phyloP scores from a whole-genome alignment of 2,888 invertebrate genomes.

The Hydriomena furcata region DNA sequence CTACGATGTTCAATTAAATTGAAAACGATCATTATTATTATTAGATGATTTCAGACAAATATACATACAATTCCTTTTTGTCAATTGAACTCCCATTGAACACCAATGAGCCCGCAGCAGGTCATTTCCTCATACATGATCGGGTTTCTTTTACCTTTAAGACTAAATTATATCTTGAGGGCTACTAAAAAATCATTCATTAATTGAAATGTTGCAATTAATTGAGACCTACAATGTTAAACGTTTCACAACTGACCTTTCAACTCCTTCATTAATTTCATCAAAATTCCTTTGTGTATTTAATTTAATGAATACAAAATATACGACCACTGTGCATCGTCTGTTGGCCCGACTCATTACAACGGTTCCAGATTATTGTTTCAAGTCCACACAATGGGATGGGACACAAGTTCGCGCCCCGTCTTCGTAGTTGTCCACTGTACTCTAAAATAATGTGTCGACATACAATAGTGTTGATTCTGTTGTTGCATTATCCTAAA shows the following conservation, averaged over 20 bases:
- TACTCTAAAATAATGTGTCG: slow-evolving; percentile 33
- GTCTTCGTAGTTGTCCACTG: slow-evolving; percentile 55
- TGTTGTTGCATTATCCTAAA: background rate
- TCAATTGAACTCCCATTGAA: too few relatives aligned
- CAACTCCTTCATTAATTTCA: slow-evolving; percentile 13
- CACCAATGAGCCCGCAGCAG: too few relatives aligned
- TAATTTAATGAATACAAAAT: slow-evolving; percentile 23
- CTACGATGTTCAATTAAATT: too few relatives aligned
- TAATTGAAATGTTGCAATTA: background rate
- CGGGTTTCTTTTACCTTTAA: too few relatives aligned
- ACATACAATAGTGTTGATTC: background rate
- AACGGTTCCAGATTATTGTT: slow-evolving; percentile 76
- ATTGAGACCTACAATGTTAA: background rate
- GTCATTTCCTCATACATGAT: too few relatives aligned
- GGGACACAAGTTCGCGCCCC: slow-evolving; percentile 72
- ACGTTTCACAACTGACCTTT: slow-evolving; percentile 12
- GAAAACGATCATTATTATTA: too few relatives aligned
- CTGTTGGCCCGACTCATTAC: slow-evolving; percentile 61
- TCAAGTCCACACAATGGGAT: slow-evolving; percentile 76
- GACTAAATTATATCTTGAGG: too few relatives aligned
- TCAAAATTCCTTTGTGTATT: slow-evolving; percentile 13
- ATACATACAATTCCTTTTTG: too few relatives aligned
- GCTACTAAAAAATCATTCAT: too few relatives aligned
- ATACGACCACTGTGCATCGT: slow-evolving; percentile 46
- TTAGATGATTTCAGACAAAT: too few relatives aligned